Evolutionary conservation across 2,888 invertebrate genomes (phyloP), one percentile per base, ranked within the genome.

Genomic region (Luffia ferchaultella): DNA sequence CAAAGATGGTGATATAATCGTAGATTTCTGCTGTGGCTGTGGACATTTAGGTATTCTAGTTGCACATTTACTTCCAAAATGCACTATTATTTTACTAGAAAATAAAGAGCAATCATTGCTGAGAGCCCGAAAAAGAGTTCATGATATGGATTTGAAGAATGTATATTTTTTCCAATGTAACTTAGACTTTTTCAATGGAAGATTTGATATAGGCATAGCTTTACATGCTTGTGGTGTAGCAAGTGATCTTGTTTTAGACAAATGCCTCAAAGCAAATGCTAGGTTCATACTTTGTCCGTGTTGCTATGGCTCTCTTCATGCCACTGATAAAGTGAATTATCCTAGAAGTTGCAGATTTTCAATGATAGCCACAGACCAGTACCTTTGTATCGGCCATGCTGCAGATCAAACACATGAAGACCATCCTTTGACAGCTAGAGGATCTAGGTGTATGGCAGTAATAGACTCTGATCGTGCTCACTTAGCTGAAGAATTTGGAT

Each of bases 191-290:
- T 96, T 95, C 66, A 85, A 86, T 69, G 89, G 94, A 0, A 68
- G 85, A 47, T 94, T 97, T 79, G 88, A 96, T 63, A 87, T 98
- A 53, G 97, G 97, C 0, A 88, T 93, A 40, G 93, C 93, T 2
- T 77, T 98, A 30, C 97, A 97, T 76, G 97, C 97, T 2, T 98
- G 97, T 76, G 97, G 97, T 0, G 92, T 95, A 12, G 97, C 97
- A 1, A 96, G 95, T 1, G 98, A 98, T 75, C 86, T 97, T 54
- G 96, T 97, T 1, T 83, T 97, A 48, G 89, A 92, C 60, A 91
- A 92, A 64, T 97, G 97, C 68, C 85, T 93, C 15, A 77, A 86
- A 46, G 88, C 86, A 15, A 85, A 85, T 51, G 96, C 97, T 0
- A 87, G 90, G 56, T 96, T 97, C 80, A 91, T 96, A 1, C 86